Conservation (phyloP, 2,113 vertebrate species). For the Chamaetylas fuelleborni region DNA sequence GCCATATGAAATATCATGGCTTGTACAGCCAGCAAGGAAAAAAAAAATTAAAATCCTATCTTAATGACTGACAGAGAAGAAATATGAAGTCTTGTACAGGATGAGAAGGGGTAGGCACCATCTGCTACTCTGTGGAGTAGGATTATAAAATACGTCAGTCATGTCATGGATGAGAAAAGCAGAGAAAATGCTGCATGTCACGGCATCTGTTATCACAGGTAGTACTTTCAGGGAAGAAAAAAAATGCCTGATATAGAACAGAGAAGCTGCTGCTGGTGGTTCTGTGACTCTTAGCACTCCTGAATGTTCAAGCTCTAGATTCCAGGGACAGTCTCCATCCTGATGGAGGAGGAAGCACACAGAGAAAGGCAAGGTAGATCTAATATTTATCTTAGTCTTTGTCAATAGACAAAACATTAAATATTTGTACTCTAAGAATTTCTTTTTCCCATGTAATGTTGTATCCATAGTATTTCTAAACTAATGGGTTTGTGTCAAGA, state of each 20-base stretch:
- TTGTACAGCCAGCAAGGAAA: not conserved
- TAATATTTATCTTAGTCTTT: not conserved
- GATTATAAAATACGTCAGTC: conserved; percentile 55
- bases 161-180: not conserved
- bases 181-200: not conserved
- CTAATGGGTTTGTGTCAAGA: not conserved
- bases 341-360: not conserved
- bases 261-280: not conserved
- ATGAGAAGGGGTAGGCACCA: conserved; percentile 30
- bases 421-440: not conserved
- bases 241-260: not conserved
- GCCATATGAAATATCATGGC: not conserved
- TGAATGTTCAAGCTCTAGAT: not conserved
- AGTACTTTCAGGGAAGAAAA: not conserved
- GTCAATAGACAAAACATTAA: not conserved
- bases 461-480: not conserved
- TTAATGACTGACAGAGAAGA: conserved; percentile 49
- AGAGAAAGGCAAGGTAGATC: not conserved
- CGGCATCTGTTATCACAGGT: conserved; percentile 1
- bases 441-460: not conserved
- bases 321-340: not conserved
- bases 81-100: conserved; percentile 44
- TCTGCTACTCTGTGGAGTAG: conserved; percentile 25
- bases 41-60: not conserved
- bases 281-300: not conserved